Conservation (phyloP, 2,888 invertebrate species). For the Sinodicranocentrus sp. region DNA sequence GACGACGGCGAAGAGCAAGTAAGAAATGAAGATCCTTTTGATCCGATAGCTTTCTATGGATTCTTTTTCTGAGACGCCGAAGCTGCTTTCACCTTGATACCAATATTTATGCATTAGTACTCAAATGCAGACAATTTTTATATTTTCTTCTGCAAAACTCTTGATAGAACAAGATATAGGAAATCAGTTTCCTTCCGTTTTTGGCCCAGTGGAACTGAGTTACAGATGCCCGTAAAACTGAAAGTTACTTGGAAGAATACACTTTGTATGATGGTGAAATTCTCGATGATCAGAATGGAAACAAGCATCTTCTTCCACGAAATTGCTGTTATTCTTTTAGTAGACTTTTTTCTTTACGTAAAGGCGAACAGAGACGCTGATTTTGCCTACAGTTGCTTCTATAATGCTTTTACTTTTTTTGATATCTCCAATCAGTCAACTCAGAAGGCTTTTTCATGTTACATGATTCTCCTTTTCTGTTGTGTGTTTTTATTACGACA, state of each 20-base stretch:
- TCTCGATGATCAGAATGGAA: too few relatives aligned
- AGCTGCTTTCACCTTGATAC: conserved; percentile 51
- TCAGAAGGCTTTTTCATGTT: conserved; percentile 47
- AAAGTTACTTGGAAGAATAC: too few relatives aligned
- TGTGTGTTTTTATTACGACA: conserved; percentile 54
- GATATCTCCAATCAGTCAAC: conserved; percentile 53
- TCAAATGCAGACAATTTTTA: background rate
- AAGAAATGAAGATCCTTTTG: conserved; percentile 2
- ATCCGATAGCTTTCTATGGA: background rate
- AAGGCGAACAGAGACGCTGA: background rate
- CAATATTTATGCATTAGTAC: conserved; percentile 49
- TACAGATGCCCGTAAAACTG: too few relatives aligned
- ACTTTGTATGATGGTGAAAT: too few relatives aligned
- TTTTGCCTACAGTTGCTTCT: background rate
- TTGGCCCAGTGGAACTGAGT: too few relatives aligned
- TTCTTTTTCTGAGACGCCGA: conserved; percentile 19
- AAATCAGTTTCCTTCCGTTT: too few relatives aligned
- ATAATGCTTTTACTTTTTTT: conserved; percentile 23
- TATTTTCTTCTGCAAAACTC: too few relatives aligned
- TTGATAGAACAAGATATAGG: too few relatives aligned
- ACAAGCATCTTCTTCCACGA: too few relatives aligned
- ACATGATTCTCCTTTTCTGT: conserved; percentile 55
- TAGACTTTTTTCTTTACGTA: background rate
- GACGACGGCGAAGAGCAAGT: conserved; percentile 26
- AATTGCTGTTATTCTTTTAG: background rate